Evolutionary conservation across 2,888 invertebrate species (phyloP), one percentile per base, ranked within the genome.

Genomic region (Eupithecia exiguata): DNA sequence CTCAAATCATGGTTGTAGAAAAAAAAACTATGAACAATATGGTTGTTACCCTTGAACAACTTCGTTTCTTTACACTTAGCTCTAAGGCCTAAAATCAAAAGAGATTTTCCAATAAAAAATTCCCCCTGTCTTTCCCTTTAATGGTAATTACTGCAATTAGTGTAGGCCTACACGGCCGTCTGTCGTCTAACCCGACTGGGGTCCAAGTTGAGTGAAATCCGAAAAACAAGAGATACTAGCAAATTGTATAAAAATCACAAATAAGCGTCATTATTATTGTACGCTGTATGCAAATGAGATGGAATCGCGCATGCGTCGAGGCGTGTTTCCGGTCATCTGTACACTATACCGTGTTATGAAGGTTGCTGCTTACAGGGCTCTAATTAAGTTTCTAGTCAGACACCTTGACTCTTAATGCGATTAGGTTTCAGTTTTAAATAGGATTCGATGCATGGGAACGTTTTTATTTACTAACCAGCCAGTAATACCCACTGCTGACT

Each of bases 291-390:
- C 76, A 79, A 77, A 80, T 80, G 77, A 75, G 77, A 72, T 77
- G 58, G 69, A 69, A 53, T 72, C 35, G 77, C 21, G 77, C 16
- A 74, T 49, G 74, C 77, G 69, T 18, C 74, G 78, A 76, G 76
- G 78, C 80, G 78, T 78, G 53, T 43, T 58, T 80, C 80, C 80
- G 77, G 38, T 77, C 70, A 78, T 80, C 80, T 78, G 74, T 72
- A 70, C 69, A 70, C 74, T 75, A 70, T 72, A 68, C 70, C 69
- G 74, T 75, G 72, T 70, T 74, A 66, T 79, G 80, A 79, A 80
- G 80, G 79, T 70, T 80, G 75, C 21, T 73, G 74, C 68, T 77
- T 77, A 73, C 70, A 71, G 74, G 70, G 74, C 73, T 72, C 74
- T 74, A 77, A 73, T 62, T 68, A 46, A 67, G 36, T 68, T 75